Evolutionary conservation across 2,888 invertebrate species (phyloP).

Genomic region (Apamea epomidion): DNA sequence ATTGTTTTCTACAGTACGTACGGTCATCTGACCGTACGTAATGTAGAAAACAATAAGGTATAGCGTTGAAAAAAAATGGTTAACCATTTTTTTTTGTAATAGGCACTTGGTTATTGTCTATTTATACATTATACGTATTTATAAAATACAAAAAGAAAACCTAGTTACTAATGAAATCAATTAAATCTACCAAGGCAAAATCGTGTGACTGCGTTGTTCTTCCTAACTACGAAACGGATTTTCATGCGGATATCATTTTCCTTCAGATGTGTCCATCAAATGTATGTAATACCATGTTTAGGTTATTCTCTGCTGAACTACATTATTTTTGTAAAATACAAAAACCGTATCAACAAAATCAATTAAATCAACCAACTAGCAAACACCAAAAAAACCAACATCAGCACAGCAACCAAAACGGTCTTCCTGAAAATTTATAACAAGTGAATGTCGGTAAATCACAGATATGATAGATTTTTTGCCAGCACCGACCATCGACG

Average conservation of each 20-base stretch:
- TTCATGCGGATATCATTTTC: not conserved
- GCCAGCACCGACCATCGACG: constrained; percentile 67
- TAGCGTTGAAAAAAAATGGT: no score
- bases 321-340: not conserved
- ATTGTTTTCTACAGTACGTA: no score
- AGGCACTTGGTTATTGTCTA: not conserved
- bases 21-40: no score
- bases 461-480: constrained; percentile 69
- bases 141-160: not conserved
- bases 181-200: constrained; percentile 9
- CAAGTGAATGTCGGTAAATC: constrained; percentile 51
- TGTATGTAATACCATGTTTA: not conserved
- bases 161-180: not conserved
- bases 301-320: not conserved
- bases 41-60: no score
- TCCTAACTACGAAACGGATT: no score
- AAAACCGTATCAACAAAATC: not conserved
- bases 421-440: constrained; percentile 56
- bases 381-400: constrained; percentile 1
- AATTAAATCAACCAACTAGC: constrained; percentile 25
- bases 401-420: constrained; percentile 47
- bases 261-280: no score
- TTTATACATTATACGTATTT: not conserved
- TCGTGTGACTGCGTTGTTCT: no score
- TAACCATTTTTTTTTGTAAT: not conserved